phyloP scores from a whole-genome alignment of 2,797 vertebrate genomes.

The Trichosurus vulpecula region DNA sequence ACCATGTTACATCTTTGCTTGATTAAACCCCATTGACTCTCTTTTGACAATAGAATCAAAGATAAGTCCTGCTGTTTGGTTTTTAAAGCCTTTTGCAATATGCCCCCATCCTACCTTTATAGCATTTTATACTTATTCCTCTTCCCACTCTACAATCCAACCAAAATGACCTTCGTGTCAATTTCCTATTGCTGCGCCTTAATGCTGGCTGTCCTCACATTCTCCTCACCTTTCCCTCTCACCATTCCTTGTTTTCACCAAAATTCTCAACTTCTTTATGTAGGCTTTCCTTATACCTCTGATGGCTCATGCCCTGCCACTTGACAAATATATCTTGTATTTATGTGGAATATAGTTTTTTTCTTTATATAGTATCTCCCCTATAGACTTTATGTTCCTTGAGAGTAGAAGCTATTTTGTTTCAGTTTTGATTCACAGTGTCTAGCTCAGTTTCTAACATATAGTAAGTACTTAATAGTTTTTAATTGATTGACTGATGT shows the following conservation, averaged over 20 bases:
- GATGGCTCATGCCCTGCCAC: no score
- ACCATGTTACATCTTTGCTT: neutral
- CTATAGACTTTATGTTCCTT: no score
- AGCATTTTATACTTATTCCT: neutral
- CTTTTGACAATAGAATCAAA: neutral
- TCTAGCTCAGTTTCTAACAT: neutral
- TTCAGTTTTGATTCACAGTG: neutral
- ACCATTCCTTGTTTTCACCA: neutral
- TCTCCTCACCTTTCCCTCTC: neutral
- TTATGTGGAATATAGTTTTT: no score
- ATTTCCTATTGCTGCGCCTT: neutral
- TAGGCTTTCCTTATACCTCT: neutral
- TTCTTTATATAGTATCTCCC: no score
- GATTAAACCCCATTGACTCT: neutral
- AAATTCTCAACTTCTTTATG: neutral
- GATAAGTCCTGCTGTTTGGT: neutral
- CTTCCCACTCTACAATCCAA: neutral
- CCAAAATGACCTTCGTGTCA: neutral
- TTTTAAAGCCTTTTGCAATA: neutral
- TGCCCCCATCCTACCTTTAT: neutral
- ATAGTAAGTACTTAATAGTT: neutral
- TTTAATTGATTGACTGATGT: neutral
- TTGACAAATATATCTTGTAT: no score
- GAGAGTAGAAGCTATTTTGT: neutral
- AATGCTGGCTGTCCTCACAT: neutral